Conservation (phyloP, 2,797 vertebrate species). For the Vultur gryphus region DNA sequence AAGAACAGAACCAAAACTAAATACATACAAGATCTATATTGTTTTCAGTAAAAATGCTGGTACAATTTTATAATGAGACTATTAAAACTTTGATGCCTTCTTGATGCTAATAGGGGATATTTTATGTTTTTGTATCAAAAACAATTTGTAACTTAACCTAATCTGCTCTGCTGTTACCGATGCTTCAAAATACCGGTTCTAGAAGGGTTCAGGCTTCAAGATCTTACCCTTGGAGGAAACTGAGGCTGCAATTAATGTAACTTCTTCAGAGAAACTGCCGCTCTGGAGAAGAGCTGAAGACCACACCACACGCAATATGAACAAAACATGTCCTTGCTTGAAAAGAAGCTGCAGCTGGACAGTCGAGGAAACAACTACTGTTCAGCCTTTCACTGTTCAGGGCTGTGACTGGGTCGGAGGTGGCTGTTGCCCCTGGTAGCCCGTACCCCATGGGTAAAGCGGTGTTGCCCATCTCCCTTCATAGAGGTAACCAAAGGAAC, state of each 20-base stretch:
- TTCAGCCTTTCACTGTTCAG: too few species aligned
- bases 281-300: not conserved
- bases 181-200: not conserved
- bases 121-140: conserved; percentile 69
- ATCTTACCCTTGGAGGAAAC: not conserved
- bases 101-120: conserved; percentile 54
- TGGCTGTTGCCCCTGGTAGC: not conserved
- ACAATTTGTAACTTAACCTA: conserved; percentile 37
- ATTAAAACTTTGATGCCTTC: conserved; percentile 60
- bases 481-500: not conserved
- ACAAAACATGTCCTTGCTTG: not conserved
- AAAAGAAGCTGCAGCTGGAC: not conserved
- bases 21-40: not conserved
- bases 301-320: fast-evolving
- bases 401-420: not conserved
- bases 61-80: conserved; percentile 9
- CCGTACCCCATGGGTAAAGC: fast-evolving
- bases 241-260: not conserved
- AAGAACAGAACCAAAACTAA: conserved; percentile 28
- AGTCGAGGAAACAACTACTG: not conserved
- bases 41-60: conserved; percentile 11
- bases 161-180: not conserved
- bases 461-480: fast-evolving
- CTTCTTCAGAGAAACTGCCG: not conserved
- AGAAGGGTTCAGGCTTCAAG: not conserved